Base-by-base conservation (phyloP, 2,797 vertebrate species). In the Fistularia tabacaria region DNA sequence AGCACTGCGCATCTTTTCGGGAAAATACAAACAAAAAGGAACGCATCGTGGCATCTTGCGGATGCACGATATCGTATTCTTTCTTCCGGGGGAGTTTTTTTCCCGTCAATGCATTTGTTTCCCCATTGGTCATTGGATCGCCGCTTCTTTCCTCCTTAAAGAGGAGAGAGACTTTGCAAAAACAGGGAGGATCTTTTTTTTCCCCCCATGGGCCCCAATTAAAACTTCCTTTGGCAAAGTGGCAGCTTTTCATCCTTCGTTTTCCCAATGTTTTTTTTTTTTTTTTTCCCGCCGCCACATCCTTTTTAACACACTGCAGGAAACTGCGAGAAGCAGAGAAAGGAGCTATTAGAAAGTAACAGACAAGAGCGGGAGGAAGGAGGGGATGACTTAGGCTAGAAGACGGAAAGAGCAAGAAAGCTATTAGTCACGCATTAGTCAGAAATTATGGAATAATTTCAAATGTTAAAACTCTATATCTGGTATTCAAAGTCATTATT, bases 141-240 rank as follows among this genome's bases (percentile, higher is more conserved):
- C 63, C 80, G 73, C 68, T 85, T 61, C 70, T 80, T 73, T 83
- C 70, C 52, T 66, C 73, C 79, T 85, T 87, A 80, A 85, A 91
- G 80, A 79, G 79, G 74, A 73, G 72, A 82, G 63, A 79, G 77
- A 74, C 84, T 85, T 83, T 78, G 76, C 69, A 85, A 83, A 69
- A 53, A 76, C 78, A 49, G 39, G 76, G 83, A 80, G 75, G 72
- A 74, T 73, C 9, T 25, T 48, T 44, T 44, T 59, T 64, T 64
- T 88, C 89, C 88, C 90, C 40, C 62, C 25, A 25, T 25, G 87
- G 80, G 91, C 69, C 69, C 87, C 87, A 91, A 92, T 92, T 92
- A 91, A 90, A 90, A 87, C 77, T 82, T 91, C 77, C 82, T 82
- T 85, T 80, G 83, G 86, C 85, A 81, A 84, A 87, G 76, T 76